Base-by-base conservation (phyloP, 2,888 invertebrate species). In the Caenorhabditis parvicauda region DNA sequence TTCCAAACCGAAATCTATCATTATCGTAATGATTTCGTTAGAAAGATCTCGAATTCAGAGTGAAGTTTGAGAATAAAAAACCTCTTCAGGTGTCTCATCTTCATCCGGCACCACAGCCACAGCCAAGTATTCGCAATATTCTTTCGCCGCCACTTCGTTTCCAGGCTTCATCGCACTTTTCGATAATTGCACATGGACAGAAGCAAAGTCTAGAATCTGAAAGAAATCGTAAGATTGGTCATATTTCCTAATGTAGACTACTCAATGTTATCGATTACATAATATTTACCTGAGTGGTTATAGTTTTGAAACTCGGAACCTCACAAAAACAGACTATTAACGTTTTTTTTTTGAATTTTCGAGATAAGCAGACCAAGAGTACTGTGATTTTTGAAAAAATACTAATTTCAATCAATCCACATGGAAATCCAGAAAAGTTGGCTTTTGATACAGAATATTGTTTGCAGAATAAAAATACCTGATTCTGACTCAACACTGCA, bases 301-400 rank as follows among this genome's bases (percentile, higher is more conserved):
- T 44, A 19, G 1, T 37, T 35, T 4, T 49, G 46, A 17, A 60
- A 25, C 2, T 37, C 17, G 2, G 24, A 12, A 1, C 42, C 53
- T n/a, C n/a, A n/a, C n/a, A n/a, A n/a, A n/a, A n/a, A n/a, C 0
- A 60, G 37, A 7, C 45, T 38, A n/a, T 2, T 6, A 9, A 47
- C 49, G 14, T 51, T 37, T 2, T 41, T 37, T 35, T 52, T 60
- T 21, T 56, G 22, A 3, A 47, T 37, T 14, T 45, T 42, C 3
- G 38, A 45, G 2, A 60, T 48, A 9, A 24, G 27, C 6, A 60
- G 35, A 5, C 44, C 3, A 0, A 12, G 21, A 12, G 54, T 55
- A 17, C 46, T 44, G 19, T 55, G 37, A 35, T 60, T 55, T 4
- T 52, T 60, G 47, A 9, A 59, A 59, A 17, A 28, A n/a, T n/a